Conservation (phyloP, 2,113 vertebrate species). For the cattle (Bos taurus) region ARS-UCD2.0 NC_037339.1:48736501-48737000, state of each 20-base stretch:
- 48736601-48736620: not conserved
- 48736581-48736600: slow-evolving; percentile 22
- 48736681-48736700: slow-evolving; percentile 65
- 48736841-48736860: slow-evolving; percentile 58
- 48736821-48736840: slow-evolving; percentile 66
- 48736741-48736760: slow-evolving; percentile 74
- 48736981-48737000: not conserved
- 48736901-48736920: not conserved
- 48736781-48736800: slow-evolving; percentile 74
- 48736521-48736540: not conserved
- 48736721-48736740: slow-evolving; percentile 72
- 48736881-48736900: not conserved
- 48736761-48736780: slow-evolving; percentile 74
- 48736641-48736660: not conserved
- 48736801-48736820: slow-evolving; percentile 70
- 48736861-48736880: slow-evolving; percentile 63
- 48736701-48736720: slow-evolving; percentile 74
- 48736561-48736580: not conserved
- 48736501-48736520: not conserved
- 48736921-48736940: not conserved
- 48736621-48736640: not conserved
- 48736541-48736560: not conserved
- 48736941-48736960: not conserved
- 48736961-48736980: not conserved
- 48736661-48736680: slow-evolving; percentile 69